A percentile compares a stretch with the other conserved stretches of the same genome.
These are phyloP conservation scores for Dolichomitus sp. DNA, from an alignment of 2,888 invertebrate genomes.

Conservation along the genomic window DNA sequence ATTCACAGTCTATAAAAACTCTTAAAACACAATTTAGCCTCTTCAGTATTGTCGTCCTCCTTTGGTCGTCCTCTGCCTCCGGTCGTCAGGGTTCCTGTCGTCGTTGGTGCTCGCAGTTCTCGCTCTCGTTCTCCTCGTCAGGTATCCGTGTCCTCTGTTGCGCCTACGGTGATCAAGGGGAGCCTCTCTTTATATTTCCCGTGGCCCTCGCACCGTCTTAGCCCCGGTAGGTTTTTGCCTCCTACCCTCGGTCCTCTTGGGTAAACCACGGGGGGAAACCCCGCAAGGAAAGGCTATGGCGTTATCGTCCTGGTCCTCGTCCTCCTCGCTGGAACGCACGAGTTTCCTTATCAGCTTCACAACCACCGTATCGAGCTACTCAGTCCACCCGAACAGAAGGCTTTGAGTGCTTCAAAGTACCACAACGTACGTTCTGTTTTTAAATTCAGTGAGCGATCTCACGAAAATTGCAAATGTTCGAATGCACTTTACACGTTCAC, in stretches of 20 bases:
- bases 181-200: neutral
- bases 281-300: constrained; percentile 14
- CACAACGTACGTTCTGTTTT: neutral
- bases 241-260: constrained; percentile 8
- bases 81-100: neutral
- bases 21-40: neutral
- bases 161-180: constrained; percentile 8
- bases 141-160: neutral
- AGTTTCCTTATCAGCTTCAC: neutral
- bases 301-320: neutral
- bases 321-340: neutral
- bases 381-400: neutral
- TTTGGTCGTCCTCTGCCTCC: neutral
- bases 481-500: neutral
- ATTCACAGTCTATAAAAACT: neutral
- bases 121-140: neutral
- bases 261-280: constrained; percentile 13
- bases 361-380: neutral
- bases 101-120: neutral
- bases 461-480: neutral
- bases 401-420: neutral
- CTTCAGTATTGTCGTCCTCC: neutral
- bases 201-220: constrained; percentile 12
- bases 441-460: neutral
- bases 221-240: neutral